Conservation (phyloP, 2,113 vertebrate genomes). For the Hassar affinis region DNA sequence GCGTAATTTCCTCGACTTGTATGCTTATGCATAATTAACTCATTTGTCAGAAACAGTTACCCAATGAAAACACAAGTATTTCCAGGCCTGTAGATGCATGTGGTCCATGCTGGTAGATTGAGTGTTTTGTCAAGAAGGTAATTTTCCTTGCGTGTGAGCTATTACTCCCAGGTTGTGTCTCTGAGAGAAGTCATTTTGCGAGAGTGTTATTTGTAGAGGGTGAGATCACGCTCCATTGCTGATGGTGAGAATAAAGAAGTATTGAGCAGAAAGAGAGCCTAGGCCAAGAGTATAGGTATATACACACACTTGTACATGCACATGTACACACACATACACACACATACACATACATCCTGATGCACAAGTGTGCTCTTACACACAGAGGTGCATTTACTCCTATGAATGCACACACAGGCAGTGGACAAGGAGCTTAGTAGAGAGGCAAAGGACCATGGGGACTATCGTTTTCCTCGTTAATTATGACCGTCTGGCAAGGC, state of each 20-base stretch:
- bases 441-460: slow-evolving; percentile 71
- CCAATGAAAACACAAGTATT: slow-evolving; percentile 39
- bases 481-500: slow-evolving; percentile 77
- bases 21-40: slow-evolving; percentile 31
- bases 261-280: slow-evolving; percentile 69
- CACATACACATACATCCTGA: slow-evolving; percentile 44
- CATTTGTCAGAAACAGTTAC: slow-evolving; percentile 45
- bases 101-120: slow-evolving; percentile 40
- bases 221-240: slow-evolving; percentile 73
- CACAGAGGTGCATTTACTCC: slow-evolving; percentile 48
- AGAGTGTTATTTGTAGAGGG: slow-evolving; percentile 69
- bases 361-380: slow-evolving; percentile 26
- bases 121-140: slow-evolving; percentile 48
- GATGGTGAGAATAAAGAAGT: slow-evolving; percentile 74
- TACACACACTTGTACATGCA: slow-evolving; percentile 53
- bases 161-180: slow-evolving; percentile 47
- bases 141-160: slow-evolving; percentile 56
- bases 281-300: slow-evolving; percentile 70
- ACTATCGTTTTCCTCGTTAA: slow-evolving; percentile 79
- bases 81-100: slow-evolving; percentile 44
- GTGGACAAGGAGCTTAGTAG: slow-evolving; percentile 68
- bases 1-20: neutral
- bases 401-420: slow-evolving; percentile 50
- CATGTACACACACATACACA: slow-evolving; percentile 28
- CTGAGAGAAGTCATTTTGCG: slow-evolving; percentile 49